A percentile compares a stretch with the other conserved stretches of the same genome.
phyloP scores from a whole-genome alignment of 2,888 invertebrate species.

The Dexiosoma caninum region DNA sequence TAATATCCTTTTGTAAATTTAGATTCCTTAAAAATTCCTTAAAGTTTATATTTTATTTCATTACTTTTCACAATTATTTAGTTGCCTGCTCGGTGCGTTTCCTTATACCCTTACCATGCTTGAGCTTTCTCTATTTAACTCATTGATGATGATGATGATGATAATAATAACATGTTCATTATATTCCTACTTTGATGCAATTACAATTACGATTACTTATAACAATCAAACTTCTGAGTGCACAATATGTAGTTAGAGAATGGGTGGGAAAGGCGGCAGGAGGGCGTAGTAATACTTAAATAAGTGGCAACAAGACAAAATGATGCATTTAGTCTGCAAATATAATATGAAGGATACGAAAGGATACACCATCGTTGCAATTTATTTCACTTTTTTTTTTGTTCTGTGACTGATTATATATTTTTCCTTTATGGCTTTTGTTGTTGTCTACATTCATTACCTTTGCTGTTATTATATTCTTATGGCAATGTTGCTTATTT shows the following conservation, averaged over 20 bases:
- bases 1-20: conserved; percentile 43
- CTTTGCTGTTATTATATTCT: neutral
- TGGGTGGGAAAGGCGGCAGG: neutral
- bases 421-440: conserved; percentile 20
- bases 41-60: conserved; percentile 4
- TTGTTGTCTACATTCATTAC: conserved; percentile 46
- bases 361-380: conserved; percentile 41
- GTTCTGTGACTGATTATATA: neutral
- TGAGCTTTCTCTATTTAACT: conserved; percentile 30
- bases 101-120: neutral
- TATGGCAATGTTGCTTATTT: conserved; percentile 24
- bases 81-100: neutral
- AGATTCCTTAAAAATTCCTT: conserved; percentile 12
- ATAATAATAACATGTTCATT: conserved; percentile 58
- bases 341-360: conserved; percentile 10
- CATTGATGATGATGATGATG: too few relatives aligned
- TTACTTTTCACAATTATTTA: conserved; percentile 18
- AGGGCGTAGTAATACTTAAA: neutral
- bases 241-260: neutral
- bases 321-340: conserved; percentile 43
- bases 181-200: conserved; percentile 54
- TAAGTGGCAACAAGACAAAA: conserved; percentile 43
- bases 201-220: conserved; percentile 59
- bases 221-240: conserved; percentile 48
- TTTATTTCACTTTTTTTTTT: neutral